phyloP scores from a whole-genome alignment of 2,888 invertebrate genomes.

The Drepana falcataria region DNA sequence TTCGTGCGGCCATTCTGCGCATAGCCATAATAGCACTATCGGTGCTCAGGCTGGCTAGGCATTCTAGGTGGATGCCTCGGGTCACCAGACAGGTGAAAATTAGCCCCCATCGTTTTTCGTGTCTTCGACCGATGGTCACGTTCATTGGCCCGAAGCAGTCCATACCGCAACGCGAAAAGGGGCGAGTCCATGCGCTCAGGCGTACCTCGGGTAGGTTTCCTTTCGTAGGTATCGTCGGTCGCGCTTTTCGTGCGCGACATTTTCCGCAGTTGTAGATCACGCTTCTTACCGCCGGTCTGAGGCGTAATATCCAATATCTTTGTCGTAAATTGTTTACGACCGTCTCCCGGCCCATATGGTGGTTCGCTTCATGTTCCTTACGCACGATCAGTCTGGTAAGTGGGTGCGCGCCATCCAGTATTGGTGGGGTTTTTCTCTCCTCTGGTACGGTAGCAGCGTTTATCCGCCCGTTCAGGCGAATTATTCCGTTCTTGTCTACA shows the following conservation, averaged over 20 bases:
- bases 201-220: conserved; percentile 14
- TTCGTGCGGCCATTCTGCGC: conserved; percentile 10
- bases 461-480: neutral
- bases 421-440: neutral
- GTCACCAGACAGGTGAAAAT: conserved; percentile 11
- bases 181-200: conserved; percentile 9
- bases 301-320: conserved; percentile 1
- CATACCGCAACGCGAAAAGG: conserved; percentile 10
- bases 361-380: neutral
- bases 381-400: neutral
- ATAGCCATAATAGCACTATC: conserved; percentile 8
- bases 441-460: neutral
- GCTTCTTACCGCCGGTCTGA: conserved; percentile 4
- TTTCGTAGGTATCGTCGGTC: conserved; percentile 2
- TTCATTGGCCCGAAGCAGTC: conserved; percentile 11
- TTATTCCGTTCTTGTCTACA: conserved; percentile 4
- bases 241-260: neutral
- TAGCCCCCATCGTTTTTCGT: conserved; percentile 9
- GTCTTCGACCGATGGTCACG: conserved; percentile 7
- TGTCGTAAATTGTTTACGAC: conserved; percentile 9
- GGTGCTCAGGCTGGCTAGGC: neutral
- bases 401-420: neutral
- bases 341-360: conserved; percentile 2
- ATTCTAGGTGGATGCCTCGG: neutral
- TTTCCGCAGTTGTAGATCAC: neutral